Evolutionary conservation across 2,113 vertebrate species (phyloP).

Genomic region (Microcebus tavaratra): DNA sequence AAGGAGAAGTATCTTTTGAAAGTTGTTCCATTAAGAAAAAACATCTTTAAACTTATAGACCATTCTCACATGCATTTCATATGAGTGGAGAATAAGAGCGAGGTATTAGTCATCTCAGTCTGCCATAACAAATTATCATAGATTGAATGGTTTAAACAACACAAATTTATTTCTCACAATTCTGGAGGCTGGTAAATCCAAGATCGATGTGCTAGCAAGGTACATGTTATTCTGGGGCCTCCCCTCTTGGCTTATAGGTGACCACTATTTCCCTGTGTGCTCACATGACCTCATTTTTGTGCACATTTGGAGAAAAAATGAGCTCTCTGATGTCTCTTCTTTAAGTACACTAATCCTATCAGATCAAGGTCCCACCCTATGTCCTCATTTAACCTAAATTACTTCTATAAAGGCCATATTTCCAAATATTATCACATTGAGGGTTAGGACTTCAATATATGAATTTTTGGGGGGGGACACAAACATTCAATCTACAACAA

Average conservation of each 20-base stretch:
- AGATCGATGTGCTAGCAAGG: not conserved
- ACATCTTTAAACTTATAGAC: not conserved
- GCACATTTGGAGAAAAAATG: not conserved
- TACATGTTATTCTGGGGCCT: not conserved
- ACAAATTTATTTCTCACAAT: not conserved
- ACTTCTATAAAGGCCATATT: not conserved
- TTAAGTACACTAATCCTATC: not conserved
- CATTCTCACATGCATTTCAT: not conserved
- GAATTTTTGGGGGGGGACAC: not conserved
- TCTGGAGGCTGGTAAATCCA: not conserved
- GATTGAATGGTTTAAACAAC: not conserved
- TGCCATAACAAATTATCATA: not conserved
- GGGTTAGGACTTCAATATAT: not conserved
- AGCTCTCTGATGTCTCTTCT: not conserved
- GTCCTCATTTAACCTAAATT: not conserved
- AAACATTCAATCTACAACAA: not conserved
- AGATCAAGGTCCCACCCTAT: not conserved
- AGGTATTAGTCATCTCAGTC: not conserved
- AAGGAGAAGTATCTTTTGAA: not conserved
- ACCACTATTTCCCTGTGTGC: not conserved
- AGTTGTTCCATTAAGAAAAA: not conserved
- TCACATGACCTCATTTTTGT: not conserved
- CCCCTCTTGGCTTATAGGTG: too few species aligned
- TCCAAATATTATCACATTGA: not conserved
- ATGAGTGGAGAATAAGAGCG: not conserved